Percentiles rank a stretch among this genome's conserved stretches.
Evolutionary conservation across 2,888 invertebrate genomes (phyloP).

Genomic region (Rapana venosa): DNA sequence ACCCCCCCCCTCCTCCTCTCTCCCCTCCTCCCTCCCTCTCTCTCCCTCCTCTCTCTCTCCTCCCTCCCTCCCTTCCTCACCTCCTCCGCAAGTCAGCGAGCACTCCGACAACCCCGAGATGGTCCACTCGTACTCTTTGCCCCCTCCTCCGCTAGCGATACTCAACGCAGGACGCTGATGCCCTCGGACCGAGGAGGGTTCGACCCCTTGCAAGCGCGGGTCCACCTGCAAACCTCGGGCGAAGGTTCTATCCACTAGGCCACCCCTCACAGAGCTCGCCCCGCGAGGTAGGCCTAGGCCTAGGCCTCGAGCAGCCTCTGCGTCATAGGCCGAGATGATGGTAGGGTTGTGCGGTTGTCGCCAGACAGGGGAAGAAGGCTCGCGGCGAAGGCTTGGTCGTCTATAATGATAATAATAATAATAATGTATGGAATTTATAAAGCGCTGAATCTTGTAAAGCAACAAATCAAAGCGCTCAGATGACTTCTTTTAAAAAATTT

Average conservation of each 20-base stretch:
- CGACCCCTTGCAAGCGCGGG: slow-evolving; percentile 24
- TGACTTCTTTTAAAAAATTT: no score
- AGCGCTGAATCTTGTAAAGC: no score
- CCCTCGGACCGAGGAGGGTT: neutral
- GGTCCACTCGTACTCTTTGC: slow-evolving; percentile 83
- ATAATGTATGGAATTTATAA: no score
- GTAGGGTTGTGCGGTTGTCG: neutral
- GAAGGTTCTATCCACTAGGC: slow-evolving; percentile 32
- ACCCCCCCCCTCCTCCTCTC: slow-evolving; percentile 62
- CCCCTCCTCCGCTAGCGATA: slow-evolving; percentile 32
- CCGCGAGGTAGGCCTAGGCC: neutral
- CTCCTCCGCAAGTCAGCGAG: slow-evolving; percentile 81
- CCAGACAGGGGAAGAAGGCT: neutral
- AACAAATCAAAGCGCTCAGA: no score
- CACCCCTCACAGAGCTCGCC: neutral
- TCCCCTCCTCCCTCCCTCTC: neutral
- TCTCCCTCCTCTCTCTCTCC: neutral
- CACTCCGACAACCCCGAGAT: slow-evolving; percentile 88
- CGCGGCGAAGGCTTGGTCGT: slow-evolving; percentile 14
- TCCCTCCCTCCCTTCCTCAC: slow-evolving; percentile 51
- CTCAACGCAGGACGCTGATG: slow-evolving; percentile 4
- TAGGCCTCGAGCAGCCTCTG: neutral
- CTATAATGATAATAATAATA: no score
- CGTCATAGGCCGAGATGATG: slow-evolving; percentile 24
- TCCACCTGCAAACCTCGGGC: slow-evolving; percentile 28